Base-by-base conservation (phyloP, 1,140 invertebrate genomes). In the Drosophila sucinea region DNA sequence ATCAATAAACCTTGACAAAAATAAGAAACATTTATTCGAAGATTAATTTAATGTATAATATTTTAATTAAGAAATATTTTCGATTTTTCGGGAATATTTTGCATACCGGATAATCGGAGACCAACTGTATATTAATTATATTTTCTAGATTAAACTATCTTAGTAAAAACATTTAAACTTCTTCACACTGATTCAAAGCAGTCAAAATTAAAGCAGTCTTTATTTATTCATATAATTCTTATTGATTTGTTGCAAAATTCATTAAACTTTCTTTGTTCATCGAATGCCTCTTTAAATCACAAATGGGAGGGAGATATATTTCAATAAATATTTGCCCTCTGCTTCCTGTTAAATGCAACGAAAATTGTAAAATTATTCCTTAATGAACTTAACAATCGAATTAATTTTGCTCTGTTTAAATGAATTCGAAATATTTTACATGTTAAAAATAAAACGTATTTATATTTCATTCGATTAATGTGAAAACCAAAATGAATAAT, bases 381-480 rank as follows among this genome's bases (percentile, higher is more conserved):
- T 27, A 51, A 51, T 51, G 23, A 51, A 51, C 7, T 51, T 51
- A 4, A 27, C 7, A 51, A 51, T 10, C 8, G 8, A 51, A 51
- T 51, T 51, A 51, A 27, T 10, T 51, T 27, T 51, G 2, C 44
- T 51, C 44, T 51, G 23, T 51, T 23, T 51, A 51, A 51, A 10
- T 51, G 23, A 51, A 51, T 51, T 51, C 27, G 17, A 27, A 51
- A 51, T 27, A 51, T 27, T 51, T 51, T 25, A 51, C 27, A 51
- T 51, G 44, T 51, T 7, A 51, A 51, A 17, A 51, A 7, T 27
- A 3, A 51, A 51, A 51, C 7, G 23, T 10, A 51, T 51, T 51
- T 51, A 51, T 51, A 51, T 51, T 51, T 51, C 44, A 51, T 51
- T 51, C 44, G 8, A 51, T 51, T 51, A 51, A 51, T 27, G 25